phyloP scores from a whole-genome alignment of 2,888 invertebrate genomes.

The Plebejus melissa region DNA sequence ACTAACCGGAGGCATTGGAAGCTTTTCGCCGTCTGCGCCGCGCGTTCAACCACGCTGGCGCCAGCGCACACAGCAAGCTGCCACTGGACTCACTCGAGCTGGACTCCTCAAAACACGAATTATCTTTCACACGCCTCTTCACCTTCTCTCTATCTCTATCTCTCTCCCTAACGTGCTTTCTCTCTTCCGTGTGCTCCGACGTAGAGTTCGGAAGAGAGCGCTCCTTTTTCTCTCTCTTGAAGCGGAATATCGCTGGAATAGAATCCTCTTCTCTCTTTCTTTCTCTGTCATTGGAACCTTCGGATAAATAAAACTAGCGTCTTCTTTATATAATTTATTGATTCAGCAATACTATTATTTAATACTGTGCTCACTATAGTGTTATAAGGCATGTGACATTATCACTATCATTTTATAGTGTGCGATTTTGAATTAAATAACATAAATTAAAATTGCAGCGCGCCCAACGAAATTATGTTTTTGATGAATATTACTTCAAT shows the following conservation, averaged over 20 bases:
- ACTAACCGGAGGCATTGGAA: constrained; percentile 38
- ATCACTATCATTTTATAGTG: background rate
- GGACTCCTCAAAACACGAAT: constrained; percentile 27
- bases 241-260: constrained; percentile 34
- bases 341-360: constrained; percentile 31
- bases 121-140: constrained; percentile 33
- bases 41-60: constrained; percentile 61
- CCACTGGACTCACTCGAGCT: constrained; percentile 61
- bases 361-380: constrained; percentile 25
- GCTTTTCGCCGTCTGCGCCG: constrained; percentile 51
- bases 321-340: constrained; percentile 43
- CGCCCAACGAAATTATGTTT: background rate
- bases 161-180: constrained; percentile 23
- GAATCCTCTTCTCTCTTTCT: constrained; percentile 34
- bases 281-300: constrained; percentile 45
- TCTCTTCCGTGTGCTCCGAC: background rate
- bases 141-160: constrained; percentile 33
- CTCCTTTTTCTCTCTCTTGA: constrained; percentile 30
- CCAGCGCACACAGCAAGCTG: constrained; percentile 58
- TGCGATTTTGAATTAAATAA: constrained; percentile 18
- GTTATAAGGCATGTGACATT: constrained; percentile 25
- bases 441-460: background rate
- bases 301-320: constrained; percentile 48
- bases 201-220: background rate
- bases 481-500: background rate